A percentile compares a stretch with the other conserved stretches of the same genome.
These are phyloP conservation scores for Steinernema carpocapsae DNA, from an alignment of 2,888 invertebrate genomes.

Conservation along the genomic window DNA sequence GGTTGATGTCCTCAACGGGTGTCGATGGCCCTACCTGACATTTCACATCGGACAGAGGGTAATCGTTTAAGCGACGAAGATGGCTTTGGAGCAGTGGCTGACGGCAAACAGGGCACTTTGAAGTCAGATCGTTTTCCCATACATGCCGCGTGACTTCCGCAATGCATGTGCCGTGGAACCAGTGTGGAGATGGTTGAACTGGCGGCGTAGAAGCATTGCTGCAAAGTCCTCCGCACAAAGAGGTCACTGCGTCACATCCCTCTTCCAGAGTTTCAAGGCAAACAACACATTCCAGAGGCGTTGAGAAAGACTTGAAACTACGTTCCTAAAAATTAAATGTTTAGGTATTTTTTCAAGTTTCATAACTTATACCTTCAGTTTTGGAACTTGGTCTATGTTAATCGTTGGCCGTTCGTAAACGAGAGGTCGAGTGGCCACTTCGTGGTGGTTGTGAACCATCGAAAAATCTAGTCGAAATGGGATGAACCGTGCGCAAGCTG, in stretches of 20 bases:
- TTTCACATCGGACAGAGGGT: too few species aligned
- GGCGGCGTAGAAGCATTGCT: too few species aligned
- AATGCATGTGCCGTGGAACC: background rate
- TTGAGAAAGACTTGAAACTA: too few species aligned
- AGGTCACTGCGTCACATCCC: background rate
- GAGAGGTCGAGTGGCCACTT: background rate
- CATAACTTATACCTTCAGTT: slow-evolving; percentile 1
- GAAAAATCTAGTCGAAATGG: background rate
- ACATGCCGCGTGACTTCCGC: background rate
- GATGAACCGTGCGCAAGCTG: background rate
- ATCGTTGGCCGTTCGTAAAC: background rate
- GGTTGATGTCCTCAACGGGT: too few species aligned
- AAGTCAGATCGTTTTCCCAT: slow-evolving; percentile 5
- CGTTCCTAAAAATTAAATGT: background rate
- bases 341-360: background rate
- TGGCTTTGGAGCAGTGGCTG: background rate
- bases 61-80: too few species aligned
- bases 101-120: background rate
- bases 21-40: too few species aligned
- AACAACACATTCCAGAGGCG: background rate
- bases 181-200: too few species aligned
- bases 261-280: background rate
- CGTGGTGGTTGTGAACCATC: background rate
- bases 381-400: background rate
- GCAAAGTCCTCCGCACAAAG: background rate